Evolutionary conservation across 1,140 invertebrate species (phyloP).

Genomic region (Atta cephalotes): DNA sequence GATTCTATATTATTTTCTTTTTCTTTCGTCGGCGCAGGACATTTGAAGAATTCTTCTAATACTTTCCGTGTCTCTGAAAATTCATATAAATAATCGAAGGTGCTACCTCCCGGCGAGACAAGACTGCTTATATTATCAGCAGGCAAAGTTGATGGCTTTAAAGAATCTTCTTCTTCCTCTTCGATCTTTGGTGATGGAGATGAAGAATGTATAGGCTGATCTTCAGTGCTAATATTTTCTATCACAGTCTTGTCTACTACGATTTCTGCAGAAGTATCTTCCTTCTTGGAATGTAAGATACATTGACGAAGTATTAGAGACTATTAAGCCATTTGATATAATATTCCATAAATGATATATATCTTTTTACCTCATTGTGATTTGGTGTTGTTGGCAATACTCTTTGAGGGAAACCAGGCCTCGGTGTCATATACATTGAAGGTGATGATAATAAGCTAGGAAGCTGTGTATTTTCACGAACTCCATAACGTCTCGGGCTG

Average conservation of each 20-base stretch:
- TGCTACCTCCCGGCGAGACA: constrained; percentile 84
- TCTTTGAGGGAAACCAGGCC: constrained; percentile 91
- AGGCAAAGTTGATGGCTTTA: constrained; percentile 81
- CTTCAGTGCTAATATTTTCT: constrained; percentile 77
- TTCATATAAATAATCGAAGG: constrained; percentile 95
- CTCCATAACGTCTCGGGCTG: constrained; percentile 94
- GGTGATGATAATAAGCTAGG: constrained; percentile 89
- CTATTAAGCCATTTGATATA: neutral
- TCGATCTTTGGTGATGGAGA: constrained; percentile 73
- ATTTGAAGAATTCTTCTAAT: constrained; percentile 96
- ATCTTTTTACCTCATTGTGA: constrained; percentile 81
- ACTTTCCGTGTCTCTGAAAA: constrained; percentile 96
- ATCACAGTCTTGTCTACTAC: constrained; percentile 81
- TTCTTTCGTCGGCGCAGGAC: constrained; percentile 89
- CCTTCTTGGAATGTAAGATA: constrained; percentile 75
- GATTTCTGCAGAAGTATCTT: constrained; percentile 80
- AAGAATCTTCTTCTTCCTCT: constrained; percentile 80
- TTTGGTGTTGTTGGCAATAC: constrained; percentile 86
- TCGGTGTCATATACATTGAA: constrained; percentile 88
- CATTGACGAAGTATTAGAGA: constrained; percentile 48
- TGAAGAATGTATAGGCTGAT: constrained; percentile 72
- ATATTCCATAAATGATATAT: constrained; percentile 43
- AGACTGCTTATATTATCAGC: constrained; percentile 83
- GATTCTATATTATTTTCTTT: constrained; percentile 84
- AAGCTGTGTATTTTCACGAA: constrained; percentile 87